A percentile compares a stretch with the other conserved stretches of the same genome.
These are phyloP conservation scores for Ophthalmotilapia sp. DNA, from an alignment of 2,113 vertebrate species.

Conservation along the genomic window DNA sequence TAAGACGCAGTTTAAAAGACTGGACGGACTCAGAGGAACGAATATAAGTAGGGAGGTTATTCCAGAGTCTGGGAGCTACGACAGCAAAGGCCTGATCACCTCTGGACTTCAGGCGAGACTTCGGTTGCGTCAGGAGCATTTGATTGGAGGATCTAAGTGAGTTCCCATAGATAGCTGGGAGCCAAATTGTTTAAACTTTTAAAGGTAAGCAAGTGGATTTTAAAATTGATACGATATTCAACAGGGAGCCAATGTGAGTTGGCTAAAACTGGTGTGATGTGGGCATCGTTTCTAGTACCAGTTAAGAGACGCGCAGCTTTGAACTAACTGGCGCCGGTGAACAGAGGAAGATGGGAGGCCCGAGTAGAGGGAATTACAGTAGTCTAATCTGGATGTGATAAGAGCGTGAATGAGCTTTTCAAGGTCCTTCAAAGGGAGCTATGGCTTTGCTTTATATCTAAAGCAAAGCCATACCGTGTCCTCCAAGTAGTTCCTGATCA, in stretches of 20 bases:
- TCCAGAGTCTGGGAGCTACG: not conserved
- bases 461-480: not conserved
- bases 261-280: rapidly evolving
- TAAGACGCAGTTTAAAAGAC: not conserved
- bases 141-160: not conserved
- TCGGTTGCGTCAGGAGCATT: not conserved
- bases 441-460: rapidly evolving
- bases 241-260: rapidly evolving
- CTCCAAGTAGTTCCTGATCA: not conserved
- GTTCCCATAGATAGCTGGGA: not conserved
- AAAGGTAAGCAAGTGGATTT: not conserved
- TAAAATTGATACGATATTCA: not conserved
- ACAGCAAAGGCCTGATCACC: not conserved
- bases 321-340: not conserved
- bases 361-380: not conserved
- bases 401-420: not conserved
- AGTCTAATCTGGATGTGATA: not conserved
- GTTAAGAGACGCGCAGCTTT: not conserved
- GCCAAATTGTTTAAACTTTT: not conserved
- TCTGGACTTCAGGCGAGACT: not conserved
- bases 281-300: rapidly evolving
- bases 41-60: too few relatives aligned
- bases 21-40: too few relatives aligned
- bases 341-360: not conserved
- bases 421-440: not conserved